These are phyloP conservation scores for Bubalus kerabau DNA, from an alignment of 2,113 vertebrate genomes.

Conservation along the genomic window DNA sequence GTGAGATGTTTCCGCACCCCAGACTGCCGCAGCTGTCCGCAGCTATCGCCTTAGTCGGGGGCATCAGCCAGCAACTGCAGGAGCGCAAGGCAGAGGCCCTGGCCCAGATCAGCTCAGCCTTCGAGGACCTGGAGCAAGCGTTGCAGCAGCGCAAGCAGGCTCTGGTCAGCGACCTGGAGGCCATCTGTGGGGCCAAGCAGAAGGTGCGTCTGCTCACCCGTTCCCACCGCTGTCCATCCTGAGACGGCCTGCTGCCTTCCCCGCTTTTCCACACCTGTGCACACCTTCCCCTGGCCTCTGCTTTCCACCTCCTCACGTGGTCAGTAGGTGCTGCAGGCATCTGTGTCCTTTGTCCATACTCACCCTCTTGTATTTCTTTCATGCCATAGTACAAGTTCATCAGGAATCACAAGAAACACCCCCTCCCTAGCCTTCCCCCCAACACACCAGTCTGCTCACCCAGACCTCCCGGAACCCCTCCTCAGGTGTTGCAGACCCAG, in stretches of 20 bases:
- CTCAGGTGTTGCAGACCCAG: constrained; percentile 93
- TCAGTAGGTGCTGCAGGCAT: neutral
- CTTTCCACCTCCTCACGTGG: neutral
- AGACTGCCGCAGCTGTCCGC: constrained; percentile 92
- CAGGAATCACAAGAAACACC: neutral
- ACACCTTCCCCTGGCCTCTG: neutral
- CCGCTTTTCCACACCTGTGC: neutral
- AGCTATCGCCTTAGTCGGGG: constrained; percentile 90
- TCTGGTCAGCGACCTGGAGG: constrained; percentile 89
- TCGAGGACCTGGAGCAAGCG: constrained; percentile 90
- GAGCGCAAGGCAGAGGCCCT: constrained; percentile 89
- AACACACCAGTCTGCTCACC: neutral
- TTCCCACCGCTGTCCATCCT: rapidly evolving
- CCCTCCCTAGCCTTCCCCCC: neutral
- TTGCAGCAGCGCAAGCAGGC: constrained; percentile 90
- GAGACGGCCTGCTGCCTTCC: neutral
- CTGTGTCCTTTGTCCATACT: neutral
- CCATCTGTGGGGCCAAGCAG: constrained; percentile 89
- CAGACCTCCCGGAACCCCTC: neutral
- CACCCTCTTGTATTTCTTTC: neutral
- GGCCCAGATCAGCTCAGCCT: constrained; percentile 88
- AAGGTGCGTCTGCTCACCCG: constrained; percentile 79
- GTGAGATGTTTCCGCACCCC: neutral
- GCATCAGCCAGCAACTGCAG: constrained; percentile 92
- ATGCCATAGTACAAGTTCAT: neutral